phyloP scores from a whole-genome alignment of 2,797 vertebrate genomes.

The Dryobates pubescens region DNA sequence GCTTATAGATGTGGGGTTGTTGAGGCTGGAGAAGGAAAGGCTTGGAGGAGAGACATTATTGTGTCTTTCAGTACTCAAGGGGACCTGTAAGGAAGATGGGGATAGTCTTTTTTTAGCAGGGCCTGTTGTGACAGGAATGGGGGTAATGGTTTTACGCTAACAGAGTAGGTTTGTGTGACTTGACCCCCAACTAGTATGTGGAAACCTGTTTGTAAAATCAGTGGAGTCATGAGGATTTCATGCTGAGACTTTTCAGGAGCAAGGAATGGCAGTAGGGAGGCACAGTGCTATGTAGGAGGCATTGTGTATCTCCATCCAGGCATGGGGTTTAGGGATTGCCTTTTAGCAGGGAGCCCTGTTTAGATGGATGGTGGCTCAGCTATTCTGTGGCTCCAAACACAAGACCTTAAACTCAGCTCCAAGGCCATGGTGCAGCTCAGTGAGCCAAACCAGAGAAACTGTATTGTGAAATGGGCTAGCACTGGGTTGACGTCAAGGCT shows the following conservation, averaged over 20 bases:
- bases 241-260: background rate
- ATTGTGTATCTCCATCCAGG: too few relatives aligned
- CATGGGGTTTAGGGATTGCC: background rate
- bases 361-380: background rate
- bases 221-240: background rate
- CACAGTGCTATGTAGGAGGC: too few relatives aligned
- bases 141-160: too few relatives aligned
- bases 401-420: background rate
- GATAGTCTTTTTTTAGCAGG: too few relatives aligned
- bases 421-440: background rate
- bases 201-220: background rate
- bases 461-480: background rate
- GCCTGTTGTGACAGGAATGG: too few relatives aligned
- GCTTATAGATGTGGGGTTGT: too few relatives aligned
- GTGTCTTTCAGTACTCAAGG: too few relatives aligned
- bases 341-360: background rate
- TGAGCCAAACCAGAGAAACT: background rate
- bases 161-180: background rate
- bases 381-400: background rate
- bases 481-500: background rate
- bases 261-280: background rate
- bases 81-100: too few relatives aligned
- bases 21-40: too few relatives aligned
- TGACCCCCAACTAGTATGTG: rapidly evolving
- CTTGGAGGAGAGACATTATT: too few relatives aligned